A percentile compares a stretch with the other conserved stretches of the same genome.
Conservation (phyloP, 2,888 invertebrate species). For the Mythimna loreyi region DNA sequence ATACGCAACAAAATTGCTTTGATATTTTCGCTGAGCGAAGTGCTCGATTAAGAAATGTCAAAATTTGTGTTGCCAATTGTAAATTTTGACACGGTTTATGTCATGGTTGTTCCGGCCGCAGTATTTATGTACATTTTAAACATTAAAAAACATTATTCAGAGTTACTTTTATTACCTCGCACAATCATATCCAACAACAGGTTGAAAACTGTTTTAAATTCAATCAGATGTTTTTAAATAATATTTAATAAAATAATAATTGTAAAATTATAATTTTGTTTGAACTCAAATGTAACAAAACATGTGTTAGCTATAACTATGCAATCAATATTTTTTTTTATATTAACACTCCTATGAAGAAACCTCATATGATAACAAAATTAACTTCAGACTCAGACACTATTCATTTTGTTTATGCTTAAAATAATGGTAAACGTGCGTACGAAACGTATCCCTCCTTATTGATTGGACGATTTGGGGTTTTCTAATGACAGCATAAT, state of each 20-base stretch:
- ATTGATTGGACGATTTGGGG: conserved; percentile 36
- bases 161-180: too few relatives aligned
- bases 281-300: too few relatives aligned
- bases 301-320: background rate
- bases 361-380: background rate
- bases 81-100: conserved; percentile 23
- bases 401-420: conserved; percentile 16
- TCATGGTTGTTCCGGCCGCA: background rate
- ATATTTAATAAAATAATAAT: too few relatives aligned
- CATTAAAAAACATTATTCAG: background rate
- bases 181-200: too few relatives aligned
- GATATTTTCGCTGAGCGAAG: conserved; percentile 70
- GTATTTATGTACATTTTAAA: background rate
- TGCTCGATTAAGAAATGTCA: conserved; percentile 71
- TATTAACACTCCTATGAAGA: background rate
- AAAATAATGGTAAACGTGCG: fast-evolving
- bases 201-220: too few relatives aligned
- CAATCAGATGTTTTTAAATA: too few relatives aligned
- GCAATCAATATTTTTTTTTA: background rate
- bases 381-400: background rate
- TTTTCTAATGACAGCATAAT: conserved; percentile 20
- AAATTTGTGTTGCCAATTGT: conserved; percentile 39
- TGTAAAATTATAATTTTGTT: too few relatives aligned
- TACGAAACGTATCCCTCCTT: conserved; percentile 5
- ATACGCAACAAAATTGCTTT: conserved; percentile 83